These are phyloP conservation scores for Rhodeus uyekii DNA, from an alignment of 2,797 vertebrate genomes.

Conservation along the genomic window DNA sequence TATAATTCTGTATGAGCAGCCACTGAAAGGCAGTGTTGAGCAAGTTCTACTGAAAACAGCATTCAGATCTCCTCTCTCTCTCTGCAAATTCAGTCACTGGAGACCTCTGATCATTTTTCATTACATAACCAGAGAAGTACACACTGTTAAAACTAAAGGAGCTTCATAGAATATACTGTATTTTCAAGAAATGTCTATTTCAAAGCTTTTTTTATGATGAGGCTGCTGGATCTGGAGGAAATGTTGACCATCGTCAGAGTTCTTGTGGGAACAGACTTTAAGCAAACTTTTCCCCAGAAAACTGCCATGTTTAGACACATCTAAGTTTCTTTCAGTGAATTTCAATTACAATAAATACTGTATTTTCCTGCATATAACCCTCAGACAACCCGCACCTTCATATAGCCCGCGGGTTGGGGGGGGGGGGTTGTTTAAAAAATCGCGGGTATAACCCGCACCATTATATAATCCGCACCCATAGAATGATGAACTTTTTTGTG, in stretches of 20 bases:
- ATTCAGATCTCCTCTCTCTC: slow-evolving; percentile 10
- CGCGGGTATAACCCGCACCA: no score
- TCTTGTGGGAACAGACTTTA: neutral
- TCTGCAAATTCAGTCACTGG: slow-evolving; percentile 20
- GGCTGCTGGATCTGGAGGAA: neutral
- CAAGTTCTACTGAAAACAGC: slow-evolving; percentile 13
- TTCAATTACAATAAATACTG: neutral
- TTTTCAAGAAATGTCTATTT: neutral
- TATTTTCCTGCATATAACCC: no score
- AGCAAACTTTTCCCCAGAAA: neutral
- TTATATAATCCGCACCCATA: no score
- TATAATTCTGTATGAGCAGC: slow-evolving; percentile 5
- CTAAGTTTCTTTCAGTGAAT: neutral
- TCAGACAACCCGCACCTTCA: no score
- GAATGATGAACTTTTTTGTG: no score
- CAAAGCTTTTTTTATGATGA: neutral
- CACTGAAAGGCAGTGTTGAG: slow-evolving; percentile 46
- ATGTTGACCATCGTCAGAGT: neutral
- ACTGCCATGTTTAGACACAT: neutral
- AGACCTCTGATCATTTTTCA: slow-evolving; percentile 18
- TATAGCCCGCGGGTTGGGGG: no score
- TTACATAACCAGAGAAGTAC: slow-evolving; percentile 17
- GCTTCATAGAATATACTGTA: neutral
- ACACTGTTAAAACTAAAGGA: slow-evolving; percentile 6
- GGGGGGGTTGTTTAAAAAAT: no score